Percentiles rank a stretch among this genome's conserved stretches.
These are phyloP conservation scores for Micromussa lordhowensis DNA, from an alignment of 92 coral and sea anemone genomes.

Conservation along the genomic window DNA sequence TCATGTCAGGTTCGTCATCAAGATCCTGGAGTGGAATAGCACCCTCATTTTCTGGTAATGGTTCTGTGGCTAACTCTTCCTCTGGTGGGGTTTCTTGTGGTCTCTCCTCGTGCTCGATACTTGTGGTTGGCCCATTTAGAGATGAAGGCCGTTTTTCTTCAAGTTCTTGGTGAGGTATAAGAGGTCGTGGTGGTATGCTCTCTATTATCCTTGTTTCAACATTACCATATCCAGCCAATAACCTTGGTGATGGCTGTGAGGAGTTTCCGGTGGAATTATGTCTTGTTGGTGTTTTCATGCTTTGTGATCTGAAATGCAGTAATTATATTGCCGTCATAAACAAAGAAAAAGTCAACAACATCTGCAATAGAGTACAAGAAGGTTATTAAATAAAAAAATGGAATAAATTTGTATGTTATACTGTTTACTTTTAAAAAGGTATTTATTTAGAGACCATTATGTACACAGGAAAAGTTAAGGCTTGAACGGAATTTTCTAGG, in stretches of 20 bases:
- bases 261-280: slow-evolving; percentile 72
- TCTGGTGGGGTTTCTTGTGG: slow-evolving; percentile 34
- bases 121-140: slow-evolving; percentile 51
- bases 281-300: slow-evolving; percentile 83
- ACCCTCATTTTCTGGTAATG: slow-evolving; percentile 58
- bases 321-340: not conserved
- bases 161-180: slow-evolving; percentile 17
- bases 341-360: not conserved
- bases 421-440: too few relatives aligned
- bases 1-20: slow-evolving; percentile 91
- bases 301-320: slow-evolving; percentile 76
- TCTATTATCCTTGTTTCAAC: slow-evolving; percentile 91
- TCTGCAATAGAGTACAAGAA: not conserved
- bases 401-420: too few relatives aligned
- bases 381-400: too few relatives aligned
- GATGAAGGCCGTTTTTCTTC: slow-evolving; percentile 24
- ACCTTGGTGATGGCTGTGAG: slow-evolving; percentile 71
- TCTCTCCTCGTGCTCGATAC: slow-evolving; percentile 30
- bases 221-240: slow-evolving; percentile 80
- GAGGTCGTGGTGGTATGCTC: slow-evolving; percentile 63
- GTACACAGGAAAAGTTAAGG: too few relatives aligned
- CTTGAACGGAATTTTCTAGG: too few relatives aligned
- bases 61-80: slow-evolving; percentile 61
- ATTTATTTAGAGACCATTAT: too few relatives aligned
- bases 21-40: slow-evolving; percentile 80